phyloP scores from a whole-genome alignment of 2,797 vertebrate species.

The Pelobates cultripes region DNA sequence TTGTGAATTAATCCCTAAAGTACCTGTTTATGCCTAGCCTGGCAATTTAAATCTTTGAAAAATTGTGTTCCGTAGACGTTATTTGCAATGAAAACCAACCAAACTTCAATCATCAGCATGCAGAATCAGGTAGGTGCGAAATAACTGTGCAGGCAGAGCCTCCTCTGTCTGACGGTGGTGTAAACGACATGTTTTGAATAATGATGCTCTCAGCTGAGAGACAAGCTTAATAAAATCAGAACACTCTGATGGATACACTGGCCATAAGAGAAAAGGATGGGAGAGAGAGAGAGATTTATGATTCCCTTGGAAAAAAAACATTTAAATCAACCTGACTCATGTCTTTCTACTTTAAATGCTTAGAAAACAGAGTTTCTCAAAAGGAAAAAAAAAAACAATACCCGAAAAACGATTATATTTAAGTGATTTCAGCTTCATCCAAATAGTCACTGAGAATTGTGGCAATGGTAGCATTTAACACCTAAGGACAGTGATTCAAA shows the following conservation, averaged over 20 bases:
- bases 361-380: neutral
- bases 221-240: constrained; percentile 2
- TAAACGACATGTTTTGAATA: constrained; percentile 20
- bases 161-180: constrained; percentile 1
- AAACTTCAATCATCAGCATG: constrained; percentile 2
- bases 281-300: neutral
- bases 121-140: constrained; percentile 12
- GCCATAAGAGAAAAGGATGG: neutral
- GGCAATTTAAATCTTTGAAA: constrained; percentile 25
- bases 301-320: neutral
- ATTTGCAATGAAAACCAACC: neutral
- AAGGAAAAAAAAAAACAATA: neutral
- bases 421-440: neutral
- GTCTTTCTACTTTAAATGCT: neutral
- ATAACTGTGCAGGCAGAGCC: constrained; percentile 13
- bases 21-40: constrained; percentile 10
- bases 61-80: constrained; percentile 3
- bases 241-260: neutral
- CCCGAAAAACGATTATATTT: neutral
- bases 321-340: neutral
- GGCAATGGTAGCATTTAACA: neutral
- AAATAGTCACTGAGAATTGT: constrained; percentile 1
- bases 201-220: constrained; percentile 3
- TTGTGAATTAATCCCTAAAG: constrained; percentile 31
- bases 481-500: too few species aligned